A percentile compares a stretch with the other conserved stretches of the same genome.
These are phyloP conservation scores for Leptinotarsa lineolata DNA, from an alignment of 1,140 invertebrate species.

Conservation along the genomic window DNA sequence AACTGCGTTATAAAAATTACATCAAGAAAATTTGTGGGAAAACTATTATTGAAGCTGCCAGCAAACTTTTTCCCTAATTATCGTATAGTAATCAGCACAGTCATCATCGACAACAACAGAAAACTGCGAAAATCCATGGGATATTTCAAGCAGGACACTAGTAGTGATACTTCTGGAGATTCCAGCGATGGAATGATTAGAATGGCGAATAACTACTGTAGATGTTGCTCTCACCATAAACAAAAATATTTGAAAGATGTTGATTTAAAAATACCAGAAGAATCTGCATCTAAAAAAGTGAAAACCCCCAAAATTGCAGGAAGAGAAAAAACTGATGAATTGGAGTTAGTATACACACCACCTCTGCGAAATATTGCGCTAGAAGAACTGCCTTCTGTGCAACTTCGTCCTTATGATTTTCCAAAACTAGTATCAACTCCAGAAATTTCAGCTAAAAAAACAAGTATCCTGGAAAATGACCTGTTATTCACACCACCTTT, in stretches of 20 bases:
- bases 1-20: slow-evolving; percentile 5
- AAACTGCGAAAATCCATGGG: slow-evolving; percentile 17
- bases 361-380: neutral
- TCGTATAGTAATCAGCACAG: slow-evolving; percentile 19
- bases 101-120: slow-evolving; percentile 23
- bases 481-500: slow-evolving; percentile 5
- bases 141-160: neutral
- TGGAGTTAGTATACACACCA: neutral
- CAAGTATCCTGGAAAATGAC: neutral
- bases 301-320: neutral
- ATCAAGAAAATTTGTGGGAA: slow-evolving; percentile 18
- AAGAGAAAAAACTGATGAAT: neutral
- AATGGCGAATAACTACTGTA: neutral
- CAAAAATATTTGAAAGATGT: neutral
- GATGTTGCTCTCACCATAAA: slow-evolving; percentile 5
- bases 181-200: neutral
- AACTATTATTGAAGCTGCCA: slow-evolving; percentile 25
- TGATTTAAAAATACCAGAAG: neutral
- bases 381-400: neutral
- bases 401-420: neutral
- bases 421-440: slow-evolving; percentile 13
- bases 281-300: too few species aligned
- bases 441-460: slow-evolving; percentile 1
- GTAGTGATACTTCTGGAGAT: slow-evolving; percentile 10
- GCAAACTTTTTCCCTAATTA: slow-evolving; percentile 25